phyloP scores from a whole-genome alignment of 2,113 vertebrate genomes.

The Crotalus helleri region DNA sequence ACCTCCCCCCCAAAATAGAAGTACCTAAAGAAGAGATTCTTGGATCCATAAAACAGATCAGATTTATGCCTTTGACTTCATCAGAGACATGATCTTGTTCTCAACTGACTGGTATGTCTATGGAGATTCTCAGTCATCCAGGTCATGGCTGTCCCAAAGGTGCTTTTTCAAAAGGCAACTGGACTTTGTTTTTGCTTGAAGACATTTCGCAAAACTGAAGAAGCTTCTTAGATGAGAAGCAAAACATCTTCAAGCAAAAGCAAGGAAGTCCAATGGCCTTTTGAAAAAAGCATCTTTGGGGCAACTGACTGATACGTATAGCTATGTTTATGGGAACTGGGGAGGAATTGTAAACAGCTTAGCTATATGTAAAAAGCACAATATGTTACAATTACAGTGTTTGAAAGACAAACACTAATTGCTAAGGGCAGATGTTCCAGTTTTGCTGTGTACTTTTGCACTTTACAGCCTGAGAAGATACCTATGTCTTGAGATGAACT shows the following conservation, averaged over 20 bases:
- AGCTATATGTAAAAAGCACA: neutral
- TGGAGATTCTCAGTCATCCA: neutral
- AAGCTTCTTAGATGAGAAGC: neutral
- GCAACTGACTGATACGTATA: neutral
- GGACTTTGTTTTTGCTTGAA: neutral
- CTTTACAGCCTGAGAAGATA: neutral
- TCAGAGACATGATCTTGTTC: neutral
- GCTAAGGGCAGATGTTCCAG: neutral
- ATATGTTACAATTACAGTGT: neutral
- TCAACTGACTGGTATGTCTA: neutral
- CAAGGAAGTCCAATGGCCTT: neutral
- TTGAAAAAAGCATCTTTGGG: neutral
- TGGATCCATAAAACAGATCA: neutral
- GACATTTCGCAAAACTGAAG: neutral
- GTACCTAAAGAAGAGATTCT: neutral
- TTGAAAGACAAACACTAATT: neutral
- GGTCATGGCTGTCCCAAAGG: neutral
- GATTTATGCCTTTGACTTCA: neutral
- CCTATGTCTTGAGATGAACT: neutral
- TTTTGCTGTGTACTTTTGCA: neutral
- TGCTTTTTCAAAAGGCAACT: neutral
- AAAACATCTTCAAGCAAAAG: neutral
- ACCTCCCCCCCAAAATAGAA: neutral
- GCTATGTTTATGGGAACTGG: neutral
- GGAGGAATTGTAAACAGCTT: neutral